Evolutionary conservation across 2,888 invertebrate genomes (phyloP).

Genomic region (Ophion ellenae): DNA sequence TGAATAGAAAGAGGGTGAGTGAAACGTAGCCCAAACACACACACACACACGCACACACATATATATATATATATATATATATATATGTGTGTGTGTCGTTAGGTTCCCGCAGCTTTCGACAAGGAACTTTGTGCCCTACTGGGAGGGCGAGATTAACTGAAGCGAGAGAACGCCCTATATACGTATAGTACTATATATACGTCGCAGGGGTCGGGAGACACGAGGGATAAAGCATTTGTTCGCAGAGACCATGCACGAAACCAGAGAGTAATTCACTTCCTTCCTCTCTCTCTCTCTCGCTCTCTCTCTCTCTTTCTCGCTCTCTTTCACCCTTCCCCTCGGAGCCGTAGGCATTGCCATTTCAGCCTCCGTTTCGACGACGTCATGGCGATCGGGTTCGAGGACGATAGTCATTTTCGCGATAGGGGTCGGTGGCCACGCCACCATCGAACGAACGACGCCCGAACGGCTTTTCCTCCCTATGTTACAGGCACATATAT

Average conservation of each 20-base stretch:
- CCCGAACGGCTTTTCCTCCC: slow-evolving; percentile 41
- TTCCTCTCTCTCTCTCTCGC: slow-evolving; percentile 26
- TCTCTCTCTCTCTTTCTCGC: slow-evolving; percentile 16
- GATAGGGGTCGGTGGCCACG: slow-evolving; percentile 65
- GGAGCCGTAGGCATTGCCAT: slow-evolving; percentile 26
- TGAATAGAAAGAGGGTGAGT: slow-evolving; percentile 33
- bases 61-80: too few species aligned
- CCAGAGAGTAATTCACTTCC: slow-evolving; percentile 50
- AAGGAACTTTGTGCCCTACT: slow-evolving; percentile 52
- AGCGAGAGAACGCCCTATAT: slow-evolving; percentile 54
- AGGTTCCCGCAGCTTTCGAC: slow-evolving; percentile 34
- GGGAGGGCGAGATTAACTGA: slow-evolving; percentile 59
- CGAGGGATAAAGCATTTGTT: slow-evolving; percentile 35
- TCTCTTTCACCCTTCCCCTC: slow-evolving; percentile 17
- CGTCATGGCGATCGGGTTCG: slow-evolving; percentile 55
- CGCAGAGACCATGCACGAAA: slow-evolving; percentile 46
- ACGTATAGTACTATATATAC: neutral
- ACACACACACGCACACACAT: neutral
- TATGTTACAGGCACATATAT: neutral
- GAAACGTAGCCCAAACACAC: slow-evolving; percentile 36
- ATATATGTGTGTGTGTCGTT: neutral
- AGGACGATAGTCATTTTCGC: slow-evolving; percentile 76
- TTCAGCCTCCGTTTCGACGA: slow-evolving; percentile 50
- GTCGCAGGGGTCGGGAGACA: slow-evolving; percentile 9
- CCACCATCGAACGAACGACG: slow-evolving; percentile 48